Evolutionary conservation across 2,797 vertebrate genomes (phyloP), one percentile per base, ranked within the genome.

Genomic region (Gephyroberyx darwinii): DNA sequence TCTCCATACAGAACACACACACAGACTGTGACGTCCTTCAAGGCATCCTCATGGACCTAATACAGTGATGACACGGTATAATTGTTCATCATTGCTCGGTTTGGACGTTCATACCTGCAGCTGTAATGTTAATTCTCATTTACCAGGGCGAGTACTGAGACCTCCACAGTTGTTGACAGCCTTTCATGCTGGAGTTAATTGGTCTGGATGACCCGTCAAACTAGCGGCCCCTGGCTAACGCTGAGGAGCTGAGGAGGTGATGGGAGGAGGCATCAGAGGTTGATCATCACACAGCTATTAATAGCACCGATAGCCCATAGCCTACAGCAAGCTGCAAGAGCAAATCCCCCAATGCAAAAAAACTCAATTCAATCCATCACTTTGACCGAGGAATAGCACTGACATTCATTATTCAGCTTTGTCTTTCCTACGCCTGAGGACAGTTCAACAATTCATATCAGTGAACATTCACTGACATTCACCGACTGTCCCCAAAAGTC

Each of bases 101-200:
- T 9, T 22, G 50, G 50, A 52, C 26, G 50, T 59, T 54, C 54
- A 60, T 56, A 39, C 22, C 54, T 8, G 53, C 66, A 58, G 71
- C 57, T 57, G 52, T 60, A 5, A 64, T 64, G 71, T 78, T 59
- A 47, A 26, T 50, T 68, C 43, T 47, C 13, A 13, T 47, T 17
- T 47, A 12, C 13, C 43, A 14, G 13, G 43, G 43, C 57, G 57
- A 56, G 61, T 65, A 76, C 41, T 72, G 53, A 78, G 80, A 73
- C 83, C 50, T 59, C 57, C 58, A 65, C 65, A 41, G 64, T 75
- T 78, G 82, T 80, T 85, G 81, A 68, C 80, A 63, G 69, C 8
- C 1, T 75, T 78, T 87, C 48, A 53, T 70, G 69, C 72, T 13
- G 26, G 53, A 85, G 86, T 86, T 90, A 86, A 88, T 87, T 87